Base-by-base conservation (phyloP, 2,888 invertebrate species). In the Chaitophorus viminalis region DNA sequence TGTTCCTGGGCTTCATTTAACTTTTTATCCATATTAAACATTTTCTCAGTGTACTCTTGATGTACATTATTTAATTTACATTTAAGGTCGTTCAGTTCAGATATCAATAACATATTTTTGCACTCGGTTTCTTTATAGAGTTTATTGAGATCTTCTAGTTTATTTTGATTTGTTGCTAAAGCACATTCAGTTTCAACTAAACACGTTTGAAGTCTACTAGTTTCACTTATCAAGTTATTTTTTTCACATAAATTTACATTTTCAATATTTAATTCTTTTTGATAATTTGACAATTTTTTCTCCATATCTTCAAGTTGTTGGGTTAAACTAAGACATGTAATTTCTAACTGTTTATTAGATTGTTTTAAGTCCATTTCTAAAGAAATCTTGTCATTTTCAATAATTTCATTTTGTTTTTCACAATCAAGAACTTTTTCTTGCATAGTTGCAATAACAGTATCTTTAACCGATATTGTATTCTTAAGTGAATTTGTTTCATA, bases 11-110 rank as follows among this genome's bases (percentile, higher is more conserved):
- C 39, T 72, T 87, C 60, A 11, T 17, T 17, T 2, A 81, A 65
- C 31, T 74, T 39, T 60, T 74, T 81, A 65, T 81, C 18, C 39
- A 81, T 65, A 29, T 46, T 17, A 74, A 31, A 3, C 18, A 87
- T 65, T 60, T 74, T 3, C 31, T 81, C 72, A 11, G 39, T 31
- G 9, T 65, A 79, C 65, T 87, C 74, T 81, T 68, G 74, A 0
- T 6, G 74, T n/a, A 87, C 46, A 39, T 79, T 74, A 39, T 81
- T 46, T 0, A 79, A 65, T 33, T 72, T 54, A 65, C 29, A 54
- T 74, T 87, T 87, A 1, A 87, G 5, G 31, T 74, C 25, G 65
- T 81, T 74, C 21, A 87, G 46, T 74, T 87, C 65, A n/a, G 8
- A 39, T 0, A 65, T 33, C 9, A 87, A 87, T 18, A 29, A 36